Percentiles rank a stretch among this genome's conserved stretches.
Evolutionary conservation across 2,797 vertebrate genomes (phyloP).

Genomic region (Semaprochilodus insignis): DNA sequence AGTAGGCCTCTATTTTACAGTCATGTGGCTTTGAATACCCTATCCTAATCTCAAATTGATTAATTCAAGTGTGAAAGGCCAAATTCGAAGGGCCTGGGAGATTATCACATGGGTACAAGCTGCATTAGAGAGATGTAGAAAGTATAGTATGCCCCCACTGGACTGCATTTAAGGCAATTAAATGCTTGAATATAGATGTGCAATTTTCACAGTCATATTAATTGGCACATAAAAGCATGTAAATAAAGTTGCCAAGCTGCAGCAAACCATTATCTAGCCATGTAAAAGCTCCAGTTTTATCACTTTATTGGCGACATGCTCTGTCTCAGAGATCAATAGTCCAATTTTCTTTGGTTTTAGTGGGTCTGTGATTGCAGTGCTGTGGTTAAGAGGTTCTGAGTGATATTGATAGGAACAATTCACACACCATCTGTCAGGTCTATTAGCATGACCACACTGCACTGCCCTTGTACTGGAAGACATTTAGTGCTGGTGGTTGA

Average conservation of each 20-base stretch:
- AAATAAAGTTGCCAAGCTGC: not conserved
- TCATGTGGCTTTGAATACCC: conserved; percentile 48
- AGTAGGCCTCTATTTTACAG: conserved; percentile 61
- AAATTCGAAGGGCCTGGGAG: not conserved
- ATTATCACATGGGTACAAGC: not conserved
- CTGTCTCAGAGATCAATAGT: conserved; percentile 42
- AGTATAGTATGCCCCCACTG: not conserved
- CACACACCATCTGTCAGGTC: conserved; percentile 53
- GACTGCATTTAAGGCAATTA: not conserved
- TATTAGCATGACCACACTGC: conserved; percentile 43
- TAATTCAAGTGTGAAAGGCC: conserved; percentile 5
- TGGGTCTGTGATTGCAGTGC: conserved; percentile 32
- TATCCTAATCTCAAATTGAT: conserved; percentile 3
- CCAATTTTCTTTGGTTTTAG: conserved; percentile 37
- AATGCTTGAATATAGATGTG: conserved; percentile 12
- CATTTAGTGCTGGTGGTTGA: not conserved
- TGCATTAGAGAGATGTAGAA: not conserved
- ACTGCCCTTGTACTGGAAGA: conserved; percentile 12
- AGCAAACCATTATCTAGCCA: not conserved
- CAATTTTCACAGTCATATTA: conserved; percentile 59
- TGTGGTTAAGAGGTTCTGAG: conserved; percentile 46
- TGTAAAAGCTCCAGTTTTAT: not conserved
- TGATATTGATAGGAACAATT: conserved; percentile 48
- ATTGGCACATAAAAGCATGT: conserved; percentile 59
- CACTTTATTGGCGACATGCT: not conserved